Percentiles rank a stretch among this genome's conserved stretches.
These are phyloP conservation scores for Styela clava DNA, from an alignment of 23 tunicate genomes.

Conservation along the genomic window DNA sequence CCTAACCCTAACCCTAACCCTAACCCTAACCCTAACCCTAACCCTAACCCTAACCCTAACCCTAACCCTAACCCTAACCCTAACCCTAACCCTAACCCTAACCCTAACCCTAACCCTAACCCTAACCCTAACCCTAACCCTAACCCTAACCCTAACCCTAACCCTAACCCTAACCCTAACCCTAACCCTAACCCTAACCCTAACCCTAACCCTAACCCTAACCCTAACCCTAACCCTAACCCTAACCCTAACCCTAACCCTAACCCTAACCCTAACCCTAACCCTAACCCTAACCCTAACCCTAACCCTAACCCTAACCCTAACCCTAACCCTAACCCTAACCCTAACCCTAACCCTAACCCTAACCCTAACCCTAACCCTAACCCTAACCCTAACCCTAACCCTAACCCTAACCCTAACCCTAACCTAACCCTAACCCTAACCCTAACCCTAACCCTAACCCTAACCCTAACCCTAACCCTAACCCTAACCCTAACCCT, in stretches of 20 bases:
- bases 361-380: conserved; percentile 37
- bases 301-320: conserved; percentile 38
- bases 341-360: conserved; percentile 40
- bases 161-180: conserved; percentile 25
- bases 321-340: conserved; percentile 43
- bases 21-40: conserved; percentile 25
- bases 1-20: conserved; percentile 49
- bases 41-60: conserved; percentile 22
- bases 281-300: conserved; percentile 40
- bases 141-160: conserved; percentile 13
- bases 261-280: conserved; percentile 38
- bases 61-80: conserved; percentile 36
- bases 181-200: conserved; percentile 36
- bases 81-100: conserved; percentile 39
- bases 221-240: conserved; percentile 37
- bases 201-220: conserved; percentile 25
- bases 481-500: conserved; percentile 19
- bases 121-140: conserved; percentile 37
- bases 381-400: conserved; percentile 19
- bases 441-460: conserved; percentile 27
- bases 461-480: conserved; percentile 31
- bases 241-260: conserved; percentile 41
- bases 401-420: conserved; percentile 27
- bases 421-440: too few relatives aligned
- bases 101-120: conserved; percentile 41